Base-by-base conservation (phyloP, 2,797 vertebrate genomes). In the Megalops cyprinoides region DNA sequence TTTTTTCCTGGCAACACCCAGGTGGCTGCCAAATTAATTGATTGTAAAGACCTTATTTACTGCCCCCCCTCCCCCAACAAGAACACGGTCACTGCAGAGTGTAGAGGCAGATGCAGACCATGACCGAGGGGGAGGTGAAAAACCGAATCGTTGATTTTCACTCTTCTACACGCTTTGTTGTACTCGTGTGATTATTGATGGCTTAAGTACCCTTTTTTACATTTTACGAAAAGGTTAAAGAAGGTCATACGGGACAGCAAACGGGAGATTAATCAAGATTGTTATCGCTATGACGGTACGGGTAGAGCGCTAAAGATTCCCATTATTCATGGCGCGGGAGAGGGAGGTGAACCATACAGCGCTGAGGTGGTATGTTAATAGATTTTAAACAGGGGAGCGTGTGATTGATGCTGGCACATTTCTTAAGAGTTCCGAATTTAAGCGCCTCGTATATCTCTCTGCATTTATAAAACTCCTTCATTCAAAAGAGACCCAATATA, bases 241-340 rank as follows among this genome's bases (percentile, higher is more conserved):
- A 62, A 62, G 58, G 55, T 76, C n/a, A n/a, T n/a, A 10, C 28
- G 56, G 46, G 37, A 39, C 37, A 79, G 67, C 71, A 73, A 42
- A 31, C 77, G 31, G 82, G 88, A 71, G 89, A 92, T 94, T 90
- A 84, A 92, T 93, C 91, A 93, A 87, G 86, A 91, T 87, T 81
- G 84, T 91, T 91, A 93, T 92, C 90, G 88, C 82, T 34, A 82
- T 83, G 49, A 85, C 84, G 86, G 77, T 82, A 79, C 81, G 60
- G 75, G 87, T 87, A 91, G 76, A 89, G 76, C 86, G 86, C 84
- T 86, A 88, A 90, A 87, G 82, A 82, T 87, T 80, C 53, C n/a
- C 90, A 91, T 93, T 94, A 89, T 82, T 95, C 93, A 93, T 76
- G 83, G 67, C 90, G 90, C 92, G 90, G 89, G 85, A 85, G 85